These are phyloP conservation scores for Cromileptes altivelis DNA, from an alignment of 2,113 vertebrate genomes.

Conservation along the genomic window DNA sequence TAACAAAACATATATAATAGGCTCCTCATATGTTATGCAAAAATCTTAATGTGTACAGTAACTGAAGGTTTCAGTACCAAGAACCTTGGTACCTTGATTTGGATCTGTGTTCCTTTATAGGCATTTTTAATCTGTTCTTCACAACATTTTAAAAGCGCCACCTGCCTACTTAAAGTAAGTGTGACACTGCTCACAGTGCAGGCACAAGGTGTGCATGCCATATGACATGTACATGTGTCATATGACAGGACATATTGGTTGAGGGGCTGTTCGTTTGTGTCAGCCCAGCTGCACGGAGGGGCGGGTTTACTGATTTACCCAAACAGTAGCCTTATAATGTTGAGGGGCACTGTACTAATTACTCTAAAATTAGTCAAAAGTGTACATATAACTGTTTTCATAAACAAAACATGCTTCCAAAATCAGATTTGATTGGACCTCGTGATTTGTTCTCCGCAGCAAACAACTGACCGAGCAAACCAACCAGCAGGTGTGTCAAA, in stretches of 20 bases:
- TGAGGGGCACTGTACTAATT: not conserved
- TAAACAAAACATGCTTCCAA: not conserved
- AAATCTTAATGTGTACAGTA: no score
- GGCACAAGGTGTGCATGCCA: not conserved
- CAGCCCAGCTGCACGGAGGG: not conserved
- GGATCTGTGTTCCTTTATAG: no score
- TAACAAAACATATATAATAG: no score
- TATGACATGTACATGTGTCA: conserved; percentile 43
- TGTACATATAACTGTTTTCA: not conserved
- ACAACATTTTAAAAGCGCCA: not conserved
- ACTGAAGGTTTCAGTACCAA: no score
- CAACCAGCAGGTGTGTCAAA: not conserved
- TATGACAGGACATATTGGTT: not conserved
- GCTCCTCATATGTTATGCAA: no score
- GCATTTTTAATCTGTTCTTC: not conserved
- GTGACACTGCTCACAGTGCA: no score
- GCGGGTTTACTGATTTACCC: not conserved
- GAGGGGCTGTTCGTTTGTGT: not conserved
- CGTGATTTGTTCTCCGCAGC: not conserved
- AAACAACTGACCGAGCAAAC: not conserved
- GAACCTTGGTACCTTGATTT: no score
- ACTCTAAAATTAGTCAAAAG: not conserved
- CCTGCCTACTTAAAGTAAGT: no score
- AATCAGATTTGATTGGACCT: not conserved
- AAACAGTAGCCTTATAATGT: not conserved